phyloP scores from a whole-genome alignment of 2,113 vertebrate genomes.

The Gambusia holbrooki region DNA sequence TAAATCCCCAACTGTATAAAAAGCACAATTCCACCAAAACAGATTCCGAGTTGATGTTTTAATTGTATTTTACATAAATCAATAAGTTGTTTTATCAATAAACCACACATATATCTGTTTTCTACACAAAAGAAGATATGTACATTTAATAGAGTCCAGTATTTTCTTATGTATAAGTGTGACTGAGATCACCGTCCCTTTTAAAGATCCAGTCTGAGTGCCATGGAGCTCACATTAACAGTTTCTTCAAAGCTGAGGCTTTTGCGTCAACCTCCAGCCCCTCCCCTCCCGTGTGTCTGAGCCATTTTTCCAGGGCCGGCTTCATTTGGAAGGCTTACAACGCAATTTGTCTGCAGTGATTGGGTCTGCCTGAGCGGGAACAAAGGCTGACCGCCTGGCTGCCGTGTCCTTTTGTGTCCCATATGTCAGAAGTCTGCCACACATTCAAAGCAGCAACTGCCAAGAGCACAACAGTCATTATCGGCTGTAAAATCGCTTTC shows the following conservation, averaged over 20 bases:
- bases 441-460: slow-evolving; percentile 72
- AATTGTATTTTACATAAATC: slow-evolving; percentile 22
- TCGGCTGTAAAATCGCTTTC: slow-evolving; percentile 69
- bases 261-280: slow-evolving; percentile 54
- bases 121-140: neutral
- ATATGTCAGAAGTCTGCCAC: slow-evolving; percentile 74
- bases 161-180: neutral
- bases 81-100: slow-evolving; percentile 8
- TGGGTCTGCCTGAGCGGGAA: slow-evolving; percentile 72
- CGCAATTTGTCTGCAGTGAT: slow-evolving; percentile 76
- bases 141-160: slow-evolving; percentile 2
- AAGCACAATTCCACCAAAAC: slow-evolving; percentile 49
- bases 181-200: slow-evolving; percentile 4
- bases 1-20: slow-evolving; percentile 58
- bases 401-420: slow-evolving; percentile 78
- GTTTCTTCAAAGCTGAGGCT: slow-evolving; percentile 32
- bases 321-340: slow-evolving; percentile 70
- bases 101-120: neutral
- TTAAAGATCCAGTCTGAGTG: slow-evolving; percentile 14
- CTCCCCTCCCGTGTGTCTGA: slow-evolving; percentile 59
- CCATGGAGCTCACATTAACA: slow-evolving; percentile 32
- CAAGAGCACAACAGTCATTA: slow-evolving; percentile 71
- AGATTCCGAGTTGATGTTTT: slow-evolving; percentile 59
- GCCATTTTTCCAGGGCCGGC: slow-evolving; percentile 57
- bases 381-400: slow-evolving; percentile 69